These are phyloP conservation scores for Prorops nasuta DNA, from an alignment of 1,140 invertebrate species.

Conservation along the genomic window DNA sequence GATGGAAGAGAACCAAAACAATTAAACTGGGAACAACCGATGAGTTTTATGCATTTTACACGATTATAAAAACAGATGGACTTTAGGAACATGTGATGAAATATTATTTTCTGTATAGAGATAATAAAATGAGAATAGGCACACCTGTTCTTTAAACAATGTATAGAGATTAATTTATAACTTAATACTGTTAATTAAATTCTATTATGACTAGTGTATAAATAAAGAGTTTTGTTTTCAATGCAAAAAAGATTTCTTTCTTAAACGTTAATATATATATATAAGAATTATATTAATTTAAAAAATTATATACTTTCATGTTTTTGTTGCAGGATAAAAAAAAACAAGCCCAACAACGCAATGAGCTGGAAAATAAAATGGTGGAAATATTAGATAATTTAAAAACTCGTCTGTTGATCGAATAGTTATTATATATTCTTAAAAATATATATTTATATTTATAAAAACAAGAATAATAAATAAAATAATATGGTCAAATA, in stretches of 20 bases:
- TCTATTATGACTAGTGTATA: no score
- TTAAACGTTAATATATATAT: no score
- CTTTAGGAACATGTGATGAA: background rate
- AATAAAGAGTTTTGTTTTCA: no score
- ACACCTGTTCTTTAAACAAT: background rate
- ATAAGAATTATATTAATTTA: no score
- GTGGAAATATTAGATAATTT: slow-evolving; percentile 42
- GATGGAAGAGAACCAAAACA: slow-evolving; percentile 27
- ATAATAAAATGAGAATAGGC: no score
- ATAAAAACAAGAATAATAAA: background rate
- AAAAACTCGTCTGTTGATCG: slow-evolving; percentile 39
- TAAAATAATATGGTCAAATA: background rate
- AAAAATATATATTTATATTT: no score
- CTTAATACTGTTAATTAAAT: no score
- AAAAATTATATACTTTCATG: background rate
- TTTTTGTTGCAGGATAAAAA: slow-evolving; percentile 39
- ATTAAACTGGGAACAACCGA: slow-evolving; percentile 20
- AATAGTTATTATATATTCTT: no score
- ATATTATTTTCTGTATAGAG: background rate
- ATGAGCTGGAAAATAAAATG: slow-evolving; percentile 39
- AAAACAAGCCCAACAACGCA: slow-evolving; percentile 25
- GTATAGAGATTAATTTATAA: background rate
- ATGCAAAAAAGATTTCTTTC: no score
- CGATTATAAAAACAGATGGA: slow-evolving; percentile 1
- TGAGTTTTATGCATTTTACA: slow-evolving; percentile 23